phyloP scores from a whole-genome alignment of 2,797 vertebrate species.

The Sebastes dallii region DNA sequence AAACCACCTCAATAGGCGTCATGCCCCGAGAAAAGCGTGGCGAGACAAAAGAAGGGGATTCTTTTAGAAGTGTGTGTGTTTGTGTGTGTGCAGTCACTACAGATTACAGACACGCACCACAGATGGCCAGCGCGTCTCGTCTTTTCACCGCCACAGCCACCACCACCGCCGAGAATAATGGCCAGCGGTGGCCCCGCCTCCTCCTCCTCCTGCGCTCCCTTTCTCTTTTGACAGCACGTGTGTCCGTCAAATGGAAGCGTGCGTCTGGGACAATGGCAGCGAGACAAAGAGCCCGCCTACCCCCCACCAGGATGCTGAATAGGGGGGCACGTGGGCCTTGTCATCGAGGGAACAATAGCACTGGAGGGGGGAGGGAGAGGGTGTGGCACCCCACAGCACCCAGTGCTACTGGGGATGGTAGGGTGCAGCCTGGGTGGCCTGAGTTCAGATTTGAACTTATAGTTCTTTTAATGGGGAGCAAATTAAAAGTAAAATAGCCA shows the following conservation, averaged over 20 bases:
- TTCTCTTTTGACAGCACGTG: constrained; percentile 81
- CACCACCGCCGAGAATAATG: constrained; percentile 75
- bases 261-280: constrained; percentile 82
- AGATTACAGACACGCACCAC: constrained; percentile 82
- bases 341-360: constrained; percentile 80
- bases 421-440: constrained; percentile 64
- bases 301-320: constrained; percentile 76
- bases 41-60: constrained; percentile 68
- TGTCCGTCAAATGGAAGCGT: constrained; percentile 83
- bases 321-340: constrained; percentile 82
- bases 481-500: background rate
- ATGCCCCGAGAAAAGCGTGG: constrained; percentile 63
- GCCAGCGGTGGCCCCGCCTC: constrained; percentile 77
- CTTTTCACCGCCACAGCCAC: constrained; percentile 72
- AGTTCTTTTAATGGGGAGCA: background rate
- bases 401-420: constrained; percentile 4
- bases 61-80: constrained; percentile 55
- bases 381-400: constrained; percentile 55
- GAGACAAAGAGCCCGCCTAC: constrained; percentile 77
- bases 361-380: constrained; percentile 39
- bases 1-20: constrained; percentile 56
- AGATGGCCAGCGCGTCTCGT: constrained; percentile 84
- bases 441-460: constrained; percentile 46
- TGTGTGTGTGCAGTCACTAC: constrained; percentile 39
- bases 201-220: constrained; percentile 48